phyloP scores from a whole-genome alignment of 1,140 invertebrate species.

The Glomeris maerens region DNA sequence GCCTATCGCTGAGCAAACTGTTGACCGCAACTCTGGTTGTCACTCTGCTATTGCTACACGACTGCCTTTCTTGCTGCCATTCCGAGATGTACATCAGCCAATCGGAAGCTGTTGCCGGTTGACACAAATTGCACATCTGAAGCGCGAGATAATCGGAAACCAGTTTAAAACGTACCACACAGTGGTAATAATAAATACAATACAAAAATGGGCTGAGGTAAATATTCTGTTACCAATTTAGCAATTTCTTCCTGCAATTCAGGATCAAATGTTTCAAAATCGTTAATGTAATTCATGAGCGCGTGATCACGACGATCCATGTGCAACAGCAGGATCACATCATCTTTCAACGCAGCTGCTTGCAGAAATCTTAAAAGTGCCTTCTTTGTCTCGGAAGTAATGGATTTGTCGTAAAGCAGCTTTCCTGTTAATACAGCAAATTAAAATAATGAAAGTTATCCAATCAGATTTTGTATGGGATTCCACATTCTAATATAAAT shows the following conservation, averaged over 20 bases:
- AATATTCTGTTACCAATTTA: slow-evolving; percentile 54
- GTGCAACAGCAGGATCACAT: slow-evolving; percentile 74
- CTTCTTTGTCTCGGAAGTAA: slow-evolving; percentile 20
- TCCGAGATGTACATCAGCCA: slow-evolving; percentile 87
- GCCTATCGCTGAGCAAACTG: slow-evolving; percentile 20
- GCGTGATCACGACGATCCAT: slow-evolving; percentile 77
- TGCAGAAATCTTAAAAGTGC: slow-evolving; percentile 25
- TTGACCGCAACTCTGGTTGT: slow-evolving; percentile 52
- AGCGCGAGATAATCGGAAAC: not conserved
- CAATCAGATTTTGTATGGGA: too few species aligned
- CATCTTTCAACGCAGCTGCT: slow-evolving; percentile 63
- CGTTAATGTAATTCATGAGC: slow-evolving; percentile 74
- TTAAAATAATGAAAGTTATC: too few species aligned
- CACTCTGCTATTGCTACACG: slow-evolving; percentile 72
- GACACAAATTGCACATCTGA: slow-evolving; percentile 80
- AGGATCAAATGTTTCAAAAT: slow-evolving; percentile 58
- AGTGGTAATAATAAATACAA: too few species aligned
- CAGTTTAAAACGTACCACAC: not conserved
- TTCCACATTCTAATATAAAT: too few species aligned
- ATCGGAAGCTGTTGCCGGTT: slow-evolving; percentile 72
- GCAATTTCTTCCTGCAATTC: slow-evolving; percentile 63
- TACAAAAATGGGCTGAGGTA: not conserved
- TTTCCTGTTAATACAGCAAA: not conserved
- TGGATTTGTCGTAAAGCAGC: slow-evolving; percentile 21
- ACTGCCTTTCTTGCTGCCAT: slow-evolving; percentile 51